Percentiles rank a stretch among this genome's conserved stretches.
Evolutionary conservation across 2,888 invertebrate species (phyloP).

Genomic region (Drosophila mulleri): DNA sequence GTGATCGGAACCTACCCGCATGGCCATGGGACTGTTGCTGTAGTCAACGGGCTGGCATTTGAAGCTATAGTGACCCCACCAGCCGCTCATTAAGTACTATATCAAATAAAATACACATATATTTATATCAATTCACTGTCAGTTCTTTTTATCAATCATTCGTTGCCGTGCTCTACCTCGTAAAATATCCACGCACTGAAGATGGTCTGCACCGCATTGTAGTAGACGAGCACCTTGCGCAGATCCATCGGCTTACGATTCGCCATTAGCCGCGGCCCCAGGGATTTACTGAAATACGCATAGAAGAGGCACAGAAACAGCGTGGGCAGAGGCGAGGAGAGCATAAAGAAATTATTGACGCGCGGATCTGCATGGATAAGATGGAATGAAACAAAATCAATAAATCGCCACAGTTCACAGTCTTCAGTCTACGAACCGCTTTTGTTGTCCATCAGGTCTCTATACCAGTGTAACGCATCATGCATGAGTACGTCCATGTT

Average conservation of each 20-base stretch:
- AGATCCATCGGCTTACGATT: constrained; percentile 95
- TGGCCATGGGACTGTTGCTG: constrained; percentile 89
- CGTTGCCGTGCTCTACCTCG: constrained; percentile 88
- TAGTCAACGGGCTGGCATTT: constrained; percentile 96
- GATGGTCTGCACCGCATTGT: constrained; percentile 95
- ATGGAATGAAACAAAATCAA: background rate
- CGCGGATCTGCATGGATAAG: constrained; percentile 90
- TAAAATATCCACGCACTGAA: constrained; percentile 96
- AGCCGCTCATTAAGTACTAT: constrained; percentile 89
- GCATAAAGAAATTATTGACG: constrained; percentile 94
- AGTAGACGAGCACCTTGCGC: constrained; percentile 91
- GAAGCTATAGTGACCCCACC: constrained; percentile 92
- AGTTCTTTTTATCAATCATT: background rate
- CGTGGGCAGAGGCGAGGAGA: constrained; percentile 95
- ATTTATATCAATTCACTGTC: background rate
- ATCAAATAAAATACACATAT: constrained; percentile 15
- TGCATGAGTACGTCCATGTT: constrained; percentile 83
- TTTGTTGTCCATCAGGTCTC: constrained; percentile 90
- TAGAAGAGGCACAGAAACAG: constrained; percentile 92
- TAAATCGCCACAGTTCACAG: background rate
- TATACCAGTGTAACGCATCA: constrained; percentile 87
- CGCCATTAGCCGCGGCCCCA: constrained; percentile 95
- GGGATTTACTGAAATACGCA: constrained; percentile 91
- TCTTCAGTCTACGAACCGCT: constrained; percentile 87
- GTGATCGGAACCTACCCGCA: constrained; percentile 87